Percentiles rank a stretch among this genome's conserved stretches.
Conservation (phyloP, 2,797 vertebrate species). For the Erpetoichthys calabaricus region DNA sequence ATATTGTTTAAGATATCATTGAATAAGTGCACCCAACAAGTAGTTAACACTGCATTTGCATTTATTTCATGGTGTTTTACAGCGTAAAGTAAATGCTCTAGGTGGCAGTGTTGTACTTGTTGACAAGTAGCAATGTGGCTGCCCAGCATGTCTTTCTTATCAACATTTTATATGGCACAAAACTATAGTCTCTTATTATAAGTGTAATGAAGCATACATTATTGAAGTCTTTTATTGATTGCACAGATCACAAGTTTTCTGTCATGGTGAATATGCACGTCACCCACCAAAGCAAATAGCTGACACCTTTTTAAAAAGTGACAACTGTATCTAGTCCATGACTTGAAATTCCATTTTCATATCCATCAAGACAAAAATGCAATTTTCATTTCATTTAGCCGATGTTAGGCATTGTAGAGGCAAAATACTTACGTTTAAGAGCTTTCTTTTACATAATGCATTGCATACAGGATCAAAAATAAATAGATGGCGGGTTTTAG, state of each 20-base stretch:
- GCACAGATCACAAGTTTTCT: slow-evolving; percentile 79
- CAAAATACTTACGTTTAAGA: slow-evolving; percentile 63
- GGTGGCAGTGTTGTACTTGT: slow-evolving; percentile 77
- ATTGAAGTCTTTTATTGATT: slow-evolving; percentile 88
- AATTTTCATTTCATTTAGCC: slow-evolving; percentile 93
- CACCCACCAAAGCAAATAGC: slow-evolving; percentile 77
- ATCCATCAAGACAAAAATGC: slow-evolving; percentile 85
- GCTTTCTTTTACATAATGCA: no score
- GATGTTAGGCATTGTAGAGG: slow-evolving; percentile 66
- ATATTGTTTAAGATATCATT: no score
- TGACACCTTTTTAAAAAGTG: slow-evolving; percentile 89
- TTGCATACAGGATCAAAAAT: no score
- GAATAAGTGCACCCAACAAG: no score
- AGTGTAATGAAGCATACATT: slow-evolving; percentile 79
- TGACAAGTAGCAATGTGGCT: slow-evolving; percentile 30
- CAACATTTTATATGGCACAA: slow-evolving; percentile 60
- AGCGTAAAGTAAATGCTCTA: slow-evolving; percentile 43
- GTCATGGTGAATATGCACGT: slow-evolving; percentile 80
- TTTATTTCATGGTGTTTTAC: no score
- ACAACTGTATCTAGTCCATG: slow-evolving; percentile 87
- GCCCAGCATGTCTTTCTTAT: slow-evolving; percentile 46
- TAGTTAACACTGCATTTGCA: no score
- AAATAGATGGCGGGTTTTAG: no score
- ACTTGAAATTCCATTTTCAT: slow-evolving; percentile 87
- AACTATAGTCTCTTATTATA: slow-evolving; percentile 84